Conservation (phyloP, 2,113 vertebrate genomes). For the Seriola rivoliana region DNA sequence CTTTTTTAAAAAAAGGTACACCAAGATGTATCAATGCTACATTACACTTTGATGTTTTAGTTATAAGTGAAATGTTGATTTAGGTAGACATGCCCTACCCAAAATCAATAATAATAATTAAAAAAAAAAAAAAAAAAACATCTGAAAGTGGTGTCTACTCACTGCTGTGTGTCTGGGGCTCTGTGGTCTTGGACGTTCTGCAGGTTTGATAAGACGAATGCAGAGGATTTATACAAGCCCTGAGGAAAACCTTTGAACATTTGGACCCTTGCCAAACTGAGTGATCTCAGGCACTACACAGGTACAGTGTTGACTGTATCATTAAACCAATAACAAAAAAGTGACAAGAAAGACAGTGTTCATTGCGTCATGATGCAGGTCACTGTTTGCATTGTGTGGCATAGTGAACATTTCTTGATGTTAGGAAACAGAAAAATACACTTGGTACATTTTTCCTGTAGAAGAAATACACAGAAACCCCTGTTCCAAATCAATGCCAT, state of each 20-base stretch:
- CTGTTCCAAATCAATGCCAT: not conserved
- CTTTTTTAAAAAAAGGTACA: not conserved
- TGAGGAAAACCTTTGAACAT: slow-evolving; percentile 64
- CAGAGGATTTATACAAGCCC: slow-evolving; percentile 33
- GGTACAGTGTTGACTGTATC: not conserved
- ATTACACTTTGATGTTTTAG: not conserved
- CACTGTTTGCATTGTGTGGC: not conserved
- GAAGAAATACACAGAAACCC: not conserved
- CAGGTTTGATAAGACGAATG: slow-evolving; percentile 7
- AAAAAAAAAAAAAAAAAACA: not conserved
- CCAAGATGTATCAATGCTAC: not conserved
- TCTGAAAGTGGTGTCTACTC: slow-evolving; percentile 57
- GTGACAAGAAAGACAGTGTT: not conserved
- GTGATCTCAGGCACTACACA: not conserved
- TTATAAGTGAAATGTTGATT: slow-evolving; percentile 16
- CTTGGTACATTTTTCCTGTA: not conserved
- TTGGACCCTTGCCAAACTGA: slow-evolving; percentile 10
- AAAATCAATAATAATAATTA: slow-evolving; percentile 5
- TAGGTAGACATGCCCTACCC: not conserved
- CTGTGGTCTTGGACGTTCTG: slow-evolving; percentile 15
- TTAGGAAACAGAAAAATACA: not conserved
- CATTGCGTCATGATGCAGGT: not conserved
- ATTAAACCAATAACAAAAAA: slow-evolving; percentile 3
- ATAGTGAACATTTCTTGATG: not conserved
- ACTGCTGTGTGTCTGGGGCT: slow-evolving; percentile 49